Base-by-base conservation (phyloP, 2,797 vertebrate genomes). In the Alcedo quadribrachys region DNA sequence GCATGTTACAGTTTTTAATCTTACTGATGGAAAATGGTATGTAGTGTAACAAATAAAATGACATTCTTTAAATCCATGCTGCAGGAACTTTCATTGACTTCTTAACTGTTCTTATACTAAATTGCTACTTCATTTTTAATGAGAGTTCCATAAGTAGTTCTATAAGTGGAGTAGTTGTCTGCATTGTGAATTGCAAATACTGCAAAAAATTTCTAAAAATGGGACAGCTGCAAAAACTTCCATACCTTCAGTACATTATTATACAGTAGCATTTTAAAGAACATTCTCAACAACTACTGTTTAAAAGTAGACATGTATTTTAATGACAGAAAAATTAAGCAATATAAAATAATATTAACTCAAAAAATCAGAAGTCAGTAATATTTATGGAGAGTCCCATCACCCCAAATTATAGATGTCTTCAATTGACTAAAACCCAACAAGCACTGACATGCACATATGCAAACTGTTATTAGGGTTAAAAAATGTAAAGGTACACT, bases 71-170 rank as follows among this genome's bases (percentile, higher is more conserved):
- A 45, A 81, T 15, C 33, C 48, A 54, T 61, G 60, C 51, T 90
- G n/a, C 61, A 81, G 35, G 42, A 78, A 92, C 57, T 92, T 68
- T 75, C 71, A 70, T 0, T 86, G 78, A 82, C 87, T 53, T 92
- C 77, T 92, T 79, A 87, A 82, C 48, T 87, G 71, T 58, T 76
- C 62, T 37, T 81, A 27, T 42, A 51, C 35, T 60, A 84, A 88
- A 79, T 76, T 74, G 22, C 48, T 83, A 28, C 67, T 94, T 89
- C 43, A 82, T 85, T 95, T 94, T 95, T 96, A 95, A 95, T 88
- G 71, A 86, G 32, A 6, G 1, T 69, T 93, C 89, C 92, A 92
- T 80, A 89, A 81, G 68, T 40, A 6, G 1, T 69, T 93, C 89
- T 93, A 90, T 80, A 89, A 81, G 68, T 33, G 45, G 30, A 71